Evolutionary conservation across 1,140 invertebrate species (phyloP), one percentile per base, ranked within the genome.

Genomic region (Pollicipes pollicipes): DNA sequence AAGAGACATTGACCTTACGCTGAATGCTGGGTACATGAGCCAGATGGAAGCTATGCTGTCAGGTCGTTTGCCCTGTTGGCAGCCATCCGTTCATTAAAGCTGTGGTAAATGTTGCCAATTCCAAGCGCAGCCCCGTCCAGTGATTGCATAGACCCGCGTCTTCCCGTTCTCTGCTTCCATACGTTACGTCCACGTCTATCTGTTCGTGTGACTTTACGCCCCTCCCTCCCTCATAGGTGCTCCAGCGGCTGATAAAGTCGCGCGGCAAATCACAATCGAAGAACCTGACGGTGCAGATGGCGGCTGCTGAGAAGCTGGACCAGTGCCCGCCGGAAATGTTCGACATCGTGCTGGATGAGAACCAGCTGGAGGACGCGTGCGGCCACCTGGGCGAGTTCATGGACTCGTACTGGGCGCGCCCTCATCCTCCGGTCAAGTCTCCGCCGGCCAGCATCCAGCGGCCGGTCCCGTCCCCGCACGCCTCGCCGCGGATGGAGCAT

Each of bases 271-370:
- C 94, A 32, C 97, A 99, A 83, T 89, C 89, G 73, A 87, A 96
- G 77, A 96, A 98, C 83, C 86, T 99, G 76, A 98, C 95, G 79
- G 96, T 99, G 74, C 97, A 99, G 85, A 93, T 99, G 91, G 95
- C 98, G 72, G 96, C 97, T 32, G 95, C 97, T 67, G 97, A 99
- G 81, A 99, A 99, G 81, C 82, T 99, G 78, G 88, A 93, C 70
- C 97, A 99, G 82, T 99, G 97, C 84, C 91, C 93, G 74, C 86
- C 88, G 27, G 95, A 98, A 79, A 95, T 98, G 92, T 99, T 99
- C 82, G 97, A 99, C 82, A 90, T 99, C 58, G 91, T 98, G 71
- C 84, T 99, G 73, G 97, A 99, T 80, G 97, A 99, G 80, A 99
- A 99, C 81, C 97, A 77, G 80, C 80, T 94, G 73, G 95, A 99